phyloP scores from a whole-genome alignment of 2,888 invertebrate species.

The Heliconius ismenius region DNA sequence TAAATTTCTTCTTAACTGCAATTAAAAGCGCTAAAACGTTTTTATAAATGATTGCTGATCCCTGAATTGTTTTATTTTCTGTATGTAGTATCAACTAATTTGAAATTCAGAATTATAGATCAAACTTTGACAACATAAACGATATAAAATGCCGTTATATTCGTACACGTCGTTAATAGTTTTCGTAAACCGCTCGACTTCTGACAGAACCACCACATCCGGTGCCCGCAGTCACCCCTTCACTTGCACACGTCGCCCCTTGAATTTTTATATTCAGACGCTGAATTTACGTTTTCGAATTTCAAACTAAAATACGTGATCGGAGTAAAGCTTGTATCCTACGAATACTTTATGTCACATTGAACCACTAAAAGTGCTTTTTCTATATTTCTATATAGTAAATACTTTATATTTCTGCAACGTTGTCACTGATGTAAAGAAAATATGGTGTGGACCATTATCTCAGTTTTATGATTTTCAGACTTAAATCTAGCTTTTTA shows the following conservation, averaged over 20 bases:
- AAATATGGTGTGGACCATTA: neutral
- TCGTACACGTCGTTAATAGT: neutral
- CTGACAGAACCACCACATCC: conserved; percentile 38
- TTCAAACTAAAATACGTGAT: conserved; percentile 71
- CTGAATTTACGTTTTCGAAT: conserved; percentile 73
- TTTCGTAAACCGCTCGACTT: conserved; percentile 33
- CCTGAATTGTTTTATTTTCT: neutral
- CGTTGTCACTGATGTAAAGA: neutral
- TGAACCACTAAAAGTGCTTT: conserved; percentile 51
- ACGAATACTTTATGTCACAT: conserved; percentile 60
- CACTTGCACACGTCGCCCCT: conserved; percentile 56
- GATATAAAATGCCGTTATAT: neutral
- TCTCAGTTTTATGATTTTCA: neutral
- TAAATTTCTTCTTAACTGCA: neutral
- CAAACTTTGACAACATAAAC: neutral
- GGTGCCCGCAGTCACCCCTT: conserved; percentile 50
- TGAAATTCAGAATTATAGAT: neutral
- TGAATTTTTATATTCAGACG: conserved; percentile 68
- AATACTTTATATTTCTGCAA: conserved; percentile 5
- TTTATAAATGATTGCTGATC: no score
- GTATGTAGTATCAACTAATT: neutral
- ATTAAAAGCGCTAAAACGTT: neutral
- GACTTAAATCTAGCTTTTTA: neutral
- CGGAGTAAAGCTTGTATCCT: conserved; percentile 60
- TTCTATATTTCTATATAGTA: conserved; percentile 32